These are phyloP conservation scores for Lagenorhynchus albirostris DNA, from an alignment of 2,113 vertebrate species.

Conservation along the genomic window DNA sequence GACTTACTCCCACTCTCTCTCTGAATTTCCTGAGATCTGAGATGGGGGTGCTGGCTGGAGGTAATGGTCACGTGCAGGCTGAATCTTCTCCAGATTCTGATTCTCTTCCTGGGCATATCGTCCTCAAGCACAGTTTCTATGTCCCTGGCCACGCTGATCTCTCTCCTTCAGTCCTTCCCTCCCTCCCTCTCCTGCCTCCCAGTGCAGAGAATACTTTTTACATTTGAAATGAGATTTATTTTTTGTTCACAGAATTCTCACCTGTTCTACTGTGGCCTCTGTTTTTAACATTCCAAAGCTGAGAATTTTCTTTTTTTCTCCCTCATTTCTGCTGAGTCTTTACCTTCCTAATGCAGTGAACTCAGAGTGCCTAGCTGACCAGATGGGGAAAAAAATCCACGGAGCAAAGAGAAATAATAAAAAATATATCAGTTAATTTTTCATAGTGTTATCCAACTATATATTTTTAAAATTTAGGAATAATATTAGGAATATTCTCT, in stretches of 20 bases:
- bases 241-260: neutral
- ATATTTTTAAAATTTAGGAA: neutral
- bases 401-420: neutral
- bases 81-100: neutral
- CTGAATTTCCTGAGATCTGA: neutral
- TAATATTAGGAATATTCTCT: neutral
- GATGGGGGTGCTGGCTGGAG: neutral
- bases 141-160: neutral
- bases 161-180: neutral
- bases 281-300: neutral
- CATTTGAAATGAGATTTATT: neutral
- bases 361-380: neutral
- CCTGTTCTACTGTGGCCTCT: neutral
- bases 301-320: neutral
- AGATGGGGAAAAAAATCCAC: neutral
- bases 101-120: neutral
- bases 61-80: neutral
- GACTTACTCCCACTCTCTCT: neutral
- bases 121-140: neutral
- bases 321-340: neutral
- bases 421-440: neutral
- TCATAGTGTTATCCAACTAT: neutral
- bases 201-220: neutral
- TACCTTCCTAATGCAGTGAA: neutral
- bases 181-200: neutral